These are phyloP conservation scores for Gymnocypris eckloni DNA, from an alignment of 2,797 vertebrate species.

Conservation along the genomic window DNA sequence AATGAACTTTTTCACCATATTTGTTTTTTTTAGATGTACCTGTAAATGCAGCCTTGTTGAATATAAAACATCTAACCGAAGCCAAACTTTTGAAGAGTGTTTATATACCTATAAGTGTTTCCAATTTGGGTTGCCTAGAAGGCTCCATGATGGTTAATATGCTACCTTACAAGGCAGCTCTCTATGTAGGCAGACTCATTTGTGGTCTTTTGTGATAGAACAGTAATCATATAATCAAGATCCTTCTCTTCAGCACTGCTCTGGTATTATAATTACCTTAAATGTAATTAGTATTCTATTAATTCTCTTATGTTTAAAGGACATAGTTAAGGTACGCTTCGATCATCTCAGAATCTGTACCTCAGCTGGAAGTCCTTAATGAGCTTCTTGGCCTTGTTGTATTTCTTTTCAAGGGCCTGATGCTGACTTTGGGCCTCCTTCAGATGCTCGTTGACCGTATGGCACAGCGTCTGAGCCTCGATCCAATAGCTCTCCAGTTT, in stretches of 20 bases:
- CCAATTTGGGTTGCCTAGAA: background rate
- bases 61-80: background rate
- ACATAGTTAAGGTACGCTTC: background rate
- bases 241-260: background rate
- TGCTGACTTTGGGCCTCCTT: slow-evolving; percentile 98
- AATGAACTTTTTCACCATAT: no score
- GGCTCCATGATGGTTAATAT: background rate
- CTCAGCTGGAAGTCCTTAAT: slow-evolving; percentile 99
- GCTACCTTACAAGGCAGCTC: background rate
- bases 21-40: no score
- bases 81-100: background rate
- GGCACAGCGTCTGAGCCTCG: slow-evolving; percentile 96
- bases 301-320: background rate
- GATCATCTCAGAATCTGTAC: slow-evolving; percentile 69
- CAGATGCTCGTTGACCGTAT: slow-evolving; percentile 96
- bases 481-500: slow-evolving; percentile 99
- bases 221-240: slow-evolving; percentile 23
- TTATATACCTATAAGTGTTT: background rate
- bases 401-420: slow-evolving; percentile 97
- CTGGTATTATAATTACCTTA: slow-evolving; percentile 19
- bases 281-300: slow-evolving; percentile 13
- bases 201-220: background rate
- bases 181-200: background rate
- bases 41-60: background rate
- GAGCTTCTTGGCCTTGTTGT: slow-evolving; percentile 98